Conservation (phyloP, 2,888 invertebrate genomes). For the Phaedon cochleariae region DNA sequence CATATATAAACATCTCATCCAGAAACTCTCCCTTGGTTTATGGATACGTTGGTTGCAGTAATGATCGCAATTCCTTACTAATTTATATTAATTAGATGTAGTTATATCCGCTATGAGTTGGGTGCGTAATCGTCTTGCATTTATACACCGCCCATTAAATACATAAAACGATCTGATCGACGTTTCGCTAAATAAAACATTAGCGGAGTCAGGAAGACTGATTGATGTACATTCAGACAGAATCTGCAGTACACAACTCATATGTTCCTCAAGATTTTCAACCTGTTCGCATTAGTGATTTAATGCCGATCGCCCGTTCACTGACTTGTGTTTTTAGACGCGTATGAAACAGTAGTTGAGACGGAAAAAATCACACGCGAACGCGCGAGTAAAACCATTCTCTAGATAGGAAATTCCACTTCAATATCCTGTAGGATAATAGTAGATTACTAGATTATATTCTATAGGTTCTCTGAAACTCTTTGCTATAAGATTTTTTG, state of each 20-base stretch:
- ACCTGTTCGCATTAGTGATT: constrained; percentile 10
- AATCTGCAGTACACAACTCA: constrained; percentile 41
- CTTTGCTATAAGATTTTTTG: too few relatives aligned
- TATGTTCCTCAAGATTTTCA: constrained; percentile 25
- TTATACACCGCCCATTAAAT: constrained; percentile 38
- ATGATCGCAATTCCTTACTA: constrained; percentile 20
- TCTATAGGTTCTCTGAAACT: too few relatives aligned
- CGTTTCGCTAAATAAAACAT: constrained; percentile 47
- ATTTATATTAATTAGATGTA: constrained; percentile 30
- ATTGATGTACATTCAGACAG: constrained; percentile 42
- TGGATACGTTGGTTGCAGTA: too few relatives aligned
- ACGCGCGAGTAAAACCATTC: too few relatives aligned
- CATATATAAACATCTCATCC: too few relatives aligned
- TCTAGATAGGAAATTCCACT: too few relatives aligned
- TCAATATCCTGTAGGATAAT: too few relatives aligned
- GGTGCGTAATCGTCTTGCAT: constrained; percentile 26
- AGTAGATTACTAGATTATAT: too few relatives aligned
- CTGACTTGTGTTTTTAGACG: neutral
- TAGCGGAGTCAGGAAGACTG: constrained; percentile 39
- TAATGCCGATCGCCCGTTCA: neutral
- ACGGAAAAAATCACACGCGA: neutral
- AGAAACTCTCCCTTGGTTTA: too few relatives aligned
- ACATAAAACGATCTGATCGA: constrained; percentile 40
- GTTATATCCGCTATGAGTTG: constrained; percentile 28
- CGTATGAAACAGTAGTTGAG: neutral